Conservation (phyloP, 1,140 invertebrate genomes). For the Pogonus chalceus region DNA sequence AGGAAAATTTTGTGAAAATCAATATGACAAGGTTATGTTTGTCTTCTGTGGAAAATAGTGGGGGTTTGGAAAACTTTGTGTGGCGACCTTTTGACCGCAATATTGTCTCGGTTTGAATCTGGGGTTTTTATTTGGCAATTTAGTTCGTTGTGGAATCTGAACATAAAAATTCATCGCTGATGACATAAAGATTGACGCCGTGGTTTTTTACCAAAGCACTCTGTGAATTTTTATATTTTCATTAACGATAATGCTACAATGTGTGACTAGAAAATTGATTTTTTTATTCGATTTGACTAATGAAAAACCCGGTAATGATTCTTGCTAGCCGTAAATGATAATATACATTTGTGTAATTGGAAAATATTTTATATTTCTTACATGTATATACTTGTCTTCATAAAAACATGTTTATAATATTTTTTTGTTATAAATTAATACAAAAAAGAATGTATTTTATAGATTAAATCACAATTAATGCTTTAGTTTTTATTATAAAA, state of each 20-base stretch:
- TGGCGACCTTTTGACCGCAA: slow-evolving; percentile 5
- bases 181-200: not conserved
- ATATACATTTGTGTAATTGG: too few species aligned
- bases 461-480: too few species aligned
- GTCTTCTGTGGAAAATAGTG: not conserved
- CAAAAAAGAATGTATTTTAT: too few species aligned
- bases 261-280: not conserved
- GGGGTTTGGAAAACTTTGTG: not conserved
- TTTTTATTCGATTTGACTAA: not conserved
- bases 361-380: too few species aligned
- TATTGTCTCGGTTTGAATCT: slow-evolving; percentile 6
- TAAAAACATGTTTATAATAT: too few species aligned
- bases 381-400: too few species aligned
- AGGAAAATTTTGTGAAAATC: not conserved
- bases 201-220: not conserved
- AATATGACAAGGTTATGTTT: not conserved
- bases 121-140: slow-evolving; percentile 3
- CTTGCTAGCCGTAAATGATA: too few species aligned
- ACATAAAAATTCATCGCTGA: slow-evolving; percentile 5
- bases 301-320: not conserved
- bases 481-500: too few species aligned
- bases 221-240: slow-evolving; percentile 3
- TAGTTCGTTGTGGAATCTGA: not conserved
- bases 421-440: too few species aligned
- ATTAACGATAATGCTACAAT: not conserved